These are phyloP conservation scores for Gambusia affinis DNA, from an alignment of 2,113 vertebrate species.

Conservation along the genomic window DNA sequence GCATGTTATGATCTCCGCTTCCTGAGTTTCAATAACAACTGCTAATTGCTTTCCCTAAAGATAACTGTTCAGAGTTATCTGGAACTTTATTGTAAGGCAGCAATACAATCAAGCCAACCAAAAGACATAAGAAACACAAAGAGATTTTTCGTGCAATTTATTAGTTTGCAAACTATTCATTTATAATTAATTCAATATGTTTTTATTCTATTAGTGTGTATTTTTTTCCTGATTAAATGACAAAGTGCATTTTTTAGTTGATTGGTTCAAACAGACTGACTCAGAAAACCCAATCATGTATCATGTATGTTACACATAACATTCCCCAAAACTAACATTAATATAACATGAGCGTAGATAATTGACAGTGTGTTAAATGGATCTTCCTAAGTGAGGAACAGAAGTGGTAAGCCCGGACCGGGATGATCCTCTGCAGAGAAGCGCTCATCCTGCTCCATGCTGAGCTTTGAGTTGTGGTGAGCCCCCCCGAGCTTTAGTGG, in stretches of 20 bases:
- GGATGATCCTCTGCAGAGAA: slow-evolving; percentile 59
- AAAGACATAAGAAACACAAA: background rate
- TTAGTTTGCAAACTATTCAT: background rate
- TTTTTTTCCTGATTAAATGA: background rate
- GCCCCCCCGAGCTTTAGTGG: slow-evolving; percentile 56
- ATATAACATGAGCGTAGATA: slow-evolving; percentile 42
- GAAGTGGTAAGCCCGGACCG: slow-evolving; percentile 40
- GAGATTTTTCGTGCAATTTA: background rate
- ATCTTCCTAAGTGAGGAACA: slow-evolving; percentile 46
- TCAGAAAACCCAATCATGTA: slow-evolving; percentile 27
- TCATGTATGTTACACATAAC: slow-evolving; percentile 9
- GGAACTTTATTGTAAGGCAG: background rate
- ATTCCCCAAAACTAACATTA: slow-evolving; percentile 31
- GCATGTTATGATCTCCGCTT: slow-evolving; percentile 42
- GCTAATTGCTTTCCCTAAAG: slow-evolving; percentile 50
- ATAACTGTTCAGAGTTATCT: slow-evolving; percentile 27
- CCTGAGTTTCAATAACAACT: slow-evolving; percentile 29
- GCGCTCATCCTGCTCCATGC: slow-evolving; percentile 64
- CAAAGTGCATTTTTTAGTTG: background rate
- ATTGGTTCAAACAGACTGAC: background rate
- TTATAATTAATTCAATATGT: background rate
- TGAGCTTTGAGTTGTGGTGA: slow-evolving; percentile 46
- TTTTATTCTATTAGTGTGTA: background rate
- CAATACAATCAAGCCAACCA: background rate
- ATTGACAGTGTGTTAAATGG: slow-evolving; percentile 47